A percentile compares a stretch with the other conserved stretches of the same genome.
Evolutionary conservation across 1,140 invertebrate genomes (phyloP).

Genomic region (Nebria ingens): DNA sequence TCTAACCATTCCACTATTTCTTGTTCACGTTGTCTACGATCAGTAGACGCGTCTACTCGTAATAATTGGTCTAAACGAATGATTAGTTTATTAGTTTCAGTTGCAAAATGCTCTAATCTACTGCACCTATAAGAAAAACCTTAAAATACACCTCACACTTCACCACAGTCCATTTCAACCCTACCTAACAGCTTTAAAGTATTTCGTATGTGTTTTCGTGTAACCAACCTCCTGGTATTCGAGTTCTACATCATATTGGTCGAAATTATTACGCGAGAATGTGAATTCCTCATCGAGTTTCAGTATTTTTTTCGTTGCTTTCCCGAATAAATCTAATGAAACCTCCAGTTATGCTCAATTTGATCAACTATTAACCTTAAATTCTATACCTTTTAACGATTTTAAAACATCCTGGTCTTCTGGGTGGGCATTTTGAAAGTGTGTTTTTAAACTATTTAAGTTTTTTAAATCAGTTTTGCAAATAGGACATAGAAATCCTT

Average conservation of each 20-base stretch:
- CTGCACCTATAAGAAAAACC: not conserved
- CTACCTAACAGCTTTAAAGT: constrained; percentile 61
- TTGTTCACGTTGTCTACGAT: constrained; percentile 71
- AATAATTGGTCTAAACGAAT: constrained; percentile 90
- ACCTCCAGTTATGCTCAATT: not conserved
- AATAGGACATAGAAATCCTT: constrained; percentile 90
- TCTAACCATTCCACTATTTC: constrained; percentile 86
- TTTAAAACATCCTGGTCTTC: constrained; percentile 84
- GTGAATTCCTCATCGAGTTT: constrained; percentile 62
- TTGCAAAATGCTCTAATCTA: constrained; percentile 72
- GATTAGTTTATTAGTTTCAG: constrained; percentile 91
- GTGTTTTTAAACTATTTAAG: constrained; percentile 65
- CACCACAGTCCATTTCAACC: no score
- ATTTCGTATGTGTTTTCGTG: constrained; percentile 56
- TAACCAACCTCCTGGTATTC: constrained; percentile 57
- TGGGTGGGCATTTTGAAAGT: constrained; percentile 81
- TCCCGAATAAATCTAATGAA: constrained; percentile 73
- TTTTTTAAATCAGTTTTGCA: constrained; percentile 83
- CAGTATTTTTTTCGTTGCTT: constrained; percentile 80
- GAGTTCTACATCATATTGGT: constrained; percentile 24
- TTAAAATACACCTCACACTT: no score
- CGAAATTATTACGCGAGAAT: constrained; percentile 39
- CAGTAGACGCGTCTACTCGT: constrained; percentile 65
- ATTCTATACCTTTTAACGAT: constrained; percentile 82
- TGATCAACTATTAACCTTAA: constrained; percentile 5